Percentiles rank a stretch among this genome's conserved stretches.
Conservation (phyloP, 1,140 invertebrate species). For the Leptinotarsa defecta region DNA sequence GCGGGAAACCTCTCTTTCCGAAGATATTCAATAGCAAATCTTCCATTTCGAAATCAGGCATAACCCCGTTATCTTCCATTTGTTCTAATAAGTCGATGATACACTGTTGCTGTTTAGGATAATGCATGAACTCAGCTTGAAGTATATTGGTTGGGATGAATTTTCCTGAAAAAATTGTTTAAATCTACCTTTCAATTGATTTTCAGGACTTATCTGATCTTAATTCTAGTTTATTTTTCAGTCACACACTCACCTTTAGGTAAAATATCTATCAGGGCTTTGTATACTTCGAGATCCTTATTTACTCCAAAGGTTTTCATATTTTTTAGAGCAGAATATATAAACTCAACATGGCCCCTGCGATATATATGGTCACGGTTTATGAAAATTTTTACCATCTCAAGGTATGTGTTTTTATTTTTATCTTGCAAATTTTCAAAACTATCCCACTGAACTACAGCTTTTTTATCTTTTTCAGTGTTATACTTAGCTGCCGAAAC, state of each 20-base stretch:
- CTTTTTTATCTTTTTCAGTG: constrained; percentile 25
- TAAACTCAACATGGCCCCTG: constrained; percentile 90
- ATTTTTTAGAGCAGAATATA: constrained; percentile 82
- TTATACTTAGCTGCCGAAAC: constrained; percentile 22
- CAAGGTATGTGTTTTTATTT: constrained; percentile 74
- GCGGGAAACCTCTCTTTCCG: constrained; percentile 75
- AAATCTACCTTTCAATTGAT: neutral
- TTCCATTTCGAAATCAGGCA: constrained; percentile 88
- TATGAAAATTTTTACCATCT: constrained; percentile 75
- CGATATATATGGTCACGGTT: constrained; percentile 63
- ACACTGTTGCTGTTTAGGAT: constrained; percentile 93
- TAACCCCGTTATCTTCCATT: constrained; percentile 91
- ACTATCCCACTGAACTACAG: constrained; percentile 25
- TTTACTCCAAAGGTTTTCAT: constrained; percentile 91
- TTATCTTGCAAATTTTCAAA: constrained; percentile 67
- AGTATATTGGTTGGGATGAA: constrained; percentile 81
- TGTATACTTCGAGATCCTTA: constrained; percentile 90
- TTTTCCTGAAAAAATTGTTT: constrained; percentile 54
- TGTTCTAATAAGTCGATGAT: constrained; percentile 83
- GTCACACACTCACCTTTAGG: constrained; percentile 72
- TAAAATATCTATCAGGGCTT: constrained; percentile 85
- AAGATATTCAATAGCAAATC: constrained; percentile 82
- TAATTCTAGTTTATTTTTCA: no score
- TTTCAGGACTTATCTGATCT: no score
- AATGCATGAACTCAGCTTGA: constrained; percentile 89